phyloP scores from a whole-genome alignment of 2,888 invertebrate species.

The Neoitamus cyanurus region DNA sequence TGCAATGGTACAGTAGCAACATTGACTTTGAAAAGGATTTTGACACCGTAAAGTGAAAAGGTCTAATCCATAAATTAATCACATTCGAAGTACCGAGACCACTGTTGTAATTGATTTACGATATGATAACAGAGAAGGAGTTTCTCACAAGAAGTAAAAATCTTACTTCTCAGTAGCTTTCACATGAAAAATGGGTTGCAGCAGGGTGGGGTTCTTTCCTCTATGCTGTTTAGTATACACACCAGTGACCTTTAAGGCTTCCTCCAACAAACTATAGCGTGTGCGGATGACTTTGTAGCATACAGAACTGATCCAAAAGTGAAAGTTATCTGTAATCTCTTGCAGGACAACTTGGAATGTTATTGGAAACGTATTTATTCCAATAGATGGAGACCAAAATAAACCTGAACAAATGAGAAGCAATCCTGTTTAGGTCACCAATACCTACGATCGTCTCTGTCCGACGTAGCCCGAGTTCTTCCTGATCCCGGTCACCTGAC shows the following conservation, averaged over 20 bases:
- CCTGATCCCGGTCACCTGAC: too few species aligned
- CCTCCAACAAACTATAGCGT: neutral
- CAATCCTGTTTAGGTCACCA: too few species aligned
- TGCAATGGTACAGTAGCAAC: neutral
- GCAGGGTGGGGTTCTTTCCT: neutral
- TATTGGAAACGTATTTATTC: too few species aligned
- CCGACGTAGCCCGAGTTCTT: too few species aligned
- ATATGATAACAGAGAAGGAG: neutral
- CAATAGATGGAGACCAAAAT: too few species aligned
- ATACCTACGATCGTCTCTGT: too few species aligned
- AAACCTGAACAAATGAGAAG: too few species aligned
- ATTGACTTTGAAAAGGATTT: constrained; percentile 40
- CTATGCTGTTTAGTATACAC: neutral
- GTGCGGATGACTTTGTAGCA: constrained; percentile 1
- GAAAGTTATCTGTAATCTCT: too few species aligned
- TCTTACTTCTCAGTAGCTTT: neutral
- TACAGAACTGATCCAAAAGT: neutral
- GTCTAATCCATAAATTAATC: neutral
- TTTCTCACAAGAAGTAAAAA: neutral
- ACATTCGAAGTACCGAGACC: neutral
- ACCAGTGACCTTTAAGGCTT: neutral
- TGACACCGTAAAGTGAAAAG: constrained; percentile 19
- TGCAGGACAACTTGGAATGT: too few species aligned
- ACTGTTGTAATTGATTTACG: neutral
- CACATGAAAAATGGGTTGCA: neutral